Evolutionary conservation across 2,888 invertebrate genomes (phyloP), one percentile per base, ranked within the genome.

Genomic region (Cactoblastis cactorum): DNA sequence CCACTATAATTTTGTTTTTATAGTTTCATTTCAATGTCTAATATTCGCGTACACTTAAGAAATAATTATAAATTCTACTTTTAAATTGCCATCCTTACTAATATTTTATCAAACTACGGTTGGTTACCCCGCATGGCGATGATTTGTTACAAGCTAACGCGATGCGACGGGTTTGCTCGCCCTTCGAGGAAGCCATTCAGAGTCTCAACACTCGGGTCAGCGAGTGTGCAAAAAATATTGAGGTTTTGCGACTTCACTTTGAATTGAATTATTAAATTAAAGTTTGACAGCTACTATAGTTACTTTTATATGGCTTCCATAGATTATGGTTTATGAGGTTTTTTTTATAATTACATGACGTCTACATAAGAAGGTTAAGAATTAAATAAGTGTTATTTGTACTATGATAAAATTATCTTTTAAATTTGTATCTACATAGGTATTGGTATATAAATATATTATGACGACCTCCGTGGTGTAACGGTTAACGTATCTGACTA

Each of bases 121-220:
- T 43, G 28, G 11, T 24, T 17, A n/a, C 24, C 1, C 43, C 11
- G 14, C 14, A 15, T 14, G 19, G 8, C 39, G 8, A 35, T 46
- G 52, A 43, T 43, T 43, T 28, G 43, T 12, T 43, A 43, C 43
- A 32, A 32, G 17, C 28, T 28, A 50, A 45, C 45, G 41, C 50
- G 53, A 54, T 49, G 56, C 47, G 17, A 53, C 56, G 52, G 56
- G 45, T 43, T 43, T 14, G 43, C 43, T 28, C 43, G 43, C 43
- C 55, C 63, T 28, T 43, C n/a, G 15, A 28, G 43, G 43, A 43
- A 43, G 28, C 43, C 43, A 15, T 43, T 14, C 28, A 22, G 6
- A 1, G 1, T 28, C 17, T 28, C 15, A 11, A 15, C 15, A n/a
- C 12, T 14, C 4, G 17, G 11, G 28, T 32, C 28, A 28, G 15